Evolutionary conservation across 2,888 invertebrate genomes (phyloP).

Genomic region (Perithous albicinctus): DNA sequence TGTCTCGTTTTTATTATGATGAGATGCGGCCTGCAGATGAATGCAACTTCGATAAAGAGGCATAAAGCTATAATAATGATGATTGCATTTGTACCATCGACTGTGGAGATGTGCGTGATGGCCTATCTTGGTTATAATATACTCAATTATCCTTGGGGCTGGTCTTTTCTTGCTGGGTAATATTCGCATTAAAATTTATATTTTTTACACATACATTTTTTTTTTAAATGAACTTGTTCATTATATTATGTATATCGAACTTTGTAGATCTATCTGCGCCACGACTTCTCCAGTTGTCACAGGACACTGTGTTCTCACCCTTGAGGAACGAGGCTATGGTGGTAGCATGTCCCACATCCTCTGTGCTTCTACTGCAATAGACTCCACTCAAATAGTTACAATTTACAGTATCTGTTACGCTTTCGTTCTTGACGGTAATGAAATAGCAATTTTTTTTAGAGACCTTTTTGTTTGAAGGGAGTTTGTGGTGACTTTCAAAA

Average conservation of each 20-base stretch:
- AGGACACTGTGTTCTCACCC: constrained; percentile 58
- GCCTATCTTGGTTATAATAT: constrained; percentile 44
- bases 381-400: constrained; percentile 91
- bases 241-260: neutral
- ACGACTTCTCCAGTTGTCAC: constrained; percentile 66
- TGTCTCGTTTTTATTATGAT: constrained; percentile 65
- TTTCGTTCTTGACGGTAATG: constrained; percentile 87
- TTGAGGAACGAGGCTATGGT: constrained; percentile 86
- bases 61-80: constrained; percentile 58
- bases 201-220: neutral
- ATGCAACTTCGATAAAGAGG: constrained; percentile 59
- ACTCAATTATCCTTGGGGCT: constrained; percentile 62
- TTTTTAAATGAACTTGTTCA: neutral
- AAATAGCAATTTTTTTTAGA: neutral
- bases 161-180: constrained; percentile 65
- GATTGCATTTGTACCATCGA: constrained; percentile 63
- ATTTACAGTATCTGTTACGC: constrained; percentile 89
- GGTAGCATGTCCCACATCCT: constrained; percentile 90
- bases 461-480: no score
- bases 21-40: constrained; percentile 61
- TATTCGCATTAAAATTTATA: neutral
- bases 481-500: no score
- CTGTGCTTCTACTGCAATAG: constrained; percentile 89
- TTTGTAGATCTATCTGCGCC: constrained; percentile 55
- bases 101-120: constrained; percentile 57